Conservation (phyloP, 2,888 invertebrate genomes). For the Byasa hedistus region DNA sequence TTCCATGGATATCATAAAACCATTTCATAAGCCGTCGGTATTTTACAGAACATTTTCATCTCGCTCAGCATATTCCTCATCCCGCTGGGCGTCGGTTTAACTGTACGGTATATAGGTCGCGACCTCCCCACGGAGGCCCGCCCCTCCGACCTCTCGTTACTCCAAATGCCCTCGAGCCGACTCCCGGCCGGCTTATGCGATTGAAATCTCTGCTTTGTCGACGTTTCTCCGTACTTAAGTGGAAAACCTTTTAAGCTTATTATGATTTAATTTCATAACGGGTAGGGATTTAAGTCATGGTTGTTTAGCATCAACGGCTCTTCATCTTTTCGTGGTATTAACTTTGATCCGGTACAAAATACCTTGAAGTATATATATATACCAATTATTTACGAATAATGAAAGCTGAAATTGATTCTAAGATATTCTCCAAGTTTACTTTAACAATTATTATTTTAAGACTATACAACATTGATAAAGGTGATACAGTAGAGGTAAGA, state of each 20-base stretch:
- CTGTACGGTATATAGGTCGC: conserved; percentile 45
- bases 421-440: too few species aligned
- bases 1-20: too few species aligned
- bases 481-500: too few species aligned
- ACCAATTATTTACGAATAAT: too few species aligned
- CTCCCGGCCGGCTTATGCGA: conserved; percentile 28
- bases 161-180: conserved; percentile 12
- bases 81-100: conserved; percentile 40
- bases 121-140: conserved; percentile 34
- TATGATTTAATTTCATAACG: conserved; percentile 6
- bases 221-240: conserved; percentile 22
- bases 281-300: conserved; percentile 6
- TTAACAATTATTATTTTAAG: too few species aligned
- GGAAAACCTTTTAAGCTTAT: conserved; percentile 14
- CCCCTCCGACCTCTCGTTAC: conserved; percentile 10
- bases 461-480: too few species aligned
- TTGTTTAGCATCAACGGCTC: not conserved
- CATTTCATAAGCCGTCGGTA: too few species aligned
- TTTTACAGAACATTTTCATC: conserved; percentile 12
- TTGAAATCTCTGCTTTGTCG: conserved; percentile 27
- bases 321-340: too few species aligned
- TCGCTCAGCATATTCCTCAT: conserved; percentile 13
- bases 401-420: too few species aligned
- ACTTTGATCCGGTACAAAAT: too few species aligned
- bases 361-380: too few species aligned